Conservation (phyloP, 2,888 invertebrate genomes). For the Trilocha varians region DNA sequence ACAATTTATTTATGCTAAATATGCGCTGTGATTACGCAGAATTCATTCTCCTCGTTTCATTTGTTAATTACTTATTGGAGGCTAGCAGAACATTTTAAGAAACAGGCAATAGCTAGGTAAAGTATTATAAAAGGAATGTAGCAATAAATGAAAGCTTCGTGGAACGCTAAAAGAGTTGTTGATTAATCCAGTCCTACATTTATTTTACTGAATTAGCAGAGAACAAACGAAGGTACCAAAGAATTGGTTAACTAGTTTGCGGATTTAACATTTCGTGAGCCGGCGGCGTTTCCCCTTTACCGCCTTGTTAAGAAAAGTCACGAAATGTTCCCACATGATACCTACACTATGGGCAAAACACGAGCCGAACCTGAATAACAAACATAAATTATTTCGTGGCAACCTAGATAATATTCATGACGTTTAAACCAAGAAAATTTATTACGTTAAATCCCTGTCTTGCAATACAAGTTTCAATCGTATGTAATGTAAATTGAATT, state of each 20-base stretch:
- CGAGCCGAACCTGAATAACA: not conserved
- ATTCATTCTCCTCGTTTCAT: too few relatives aligned
- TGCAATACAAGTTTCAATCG: not conserved
- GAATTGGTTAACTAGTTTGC: conserved; percentile 22
- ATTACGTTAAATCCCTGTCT: conserved; percentile 1
- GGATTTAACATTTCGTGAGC: conserved; percentile 40
- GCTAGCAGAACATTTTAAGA: too few relatives aligned
- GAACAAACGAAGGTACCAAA: not conserved
- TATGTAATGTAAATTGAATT: not conserved
- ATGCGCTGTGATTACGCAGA: too few relatives aligned
- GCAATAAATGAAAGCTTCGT: too few relatives aligned
- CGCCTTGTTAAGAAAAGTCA: conserved; percentile 39
- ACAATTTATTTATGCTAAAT: not conserved
- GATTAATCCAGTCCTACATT: not conserved
- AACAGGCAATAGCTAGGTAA: too few relatives aligned
- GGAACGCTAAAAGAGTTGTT: not conserved
- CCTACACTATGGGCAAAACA: not conserved
- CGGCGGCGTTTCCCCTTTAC: conserved; percentile 7
- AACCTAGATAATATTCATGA: conserved; percentile 8
- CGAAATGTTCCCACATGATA: not conserved
- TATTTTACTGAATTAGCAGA: not conserved
- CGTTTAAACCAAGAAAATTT: conserved; percentile 3
- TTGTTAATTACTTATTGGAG: too few relatives aligned
- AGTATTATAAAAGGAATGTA: too few relatives aligned
- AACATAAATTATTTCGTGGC: conserved; percentile 4